A percentile compares a stretch with the other conserved stretches of the same genome.
phyloP scores from a whole-genome alignment of 37 sponge, comb jelly and placozoan species.

The Amphimedon queenslandica region DNA sequence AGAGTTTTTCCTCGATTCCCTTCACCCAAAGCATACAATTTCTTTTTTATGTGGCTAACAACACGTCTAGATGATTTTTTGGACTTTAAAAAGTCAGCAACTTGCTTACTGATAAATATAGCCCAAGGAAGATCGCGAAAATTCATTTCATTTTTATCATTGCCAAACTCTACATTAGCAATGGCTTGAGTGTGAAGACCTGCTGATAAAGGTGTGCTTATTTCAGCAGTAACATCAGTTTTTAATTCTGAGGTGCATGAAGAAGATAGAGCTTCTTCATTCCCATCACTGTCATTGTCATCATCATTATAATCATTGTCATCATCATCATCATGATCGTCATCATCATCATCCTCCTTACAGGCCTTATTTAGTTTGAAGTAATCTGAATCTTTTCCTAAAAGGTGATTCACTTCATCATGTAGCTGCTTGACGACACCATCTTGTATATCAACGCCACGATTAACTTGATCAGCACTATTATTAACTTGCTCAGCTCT shows the following conservation, averaged over 20 bases:
- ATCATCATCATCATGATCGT: background rate
- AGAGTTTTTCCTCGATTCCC: background rate
- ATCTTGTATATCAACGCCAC: no score
- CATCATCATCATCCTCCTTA: no score
- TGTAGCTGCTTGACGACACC: no score
- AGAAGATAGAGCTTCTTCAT: background rate
- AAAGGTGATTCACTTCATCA: no score
- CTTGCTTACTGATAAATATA: background rate
- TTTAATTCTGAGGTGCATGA: no score
- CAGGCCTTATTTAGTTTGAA: no score
- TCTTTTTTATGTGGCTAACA: background rate
- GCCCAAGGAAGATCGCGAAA: background rate
- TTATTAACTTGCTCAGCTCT: no score
- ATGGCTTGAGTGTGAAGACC: background rate
- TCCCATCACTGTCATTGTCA: background rate
- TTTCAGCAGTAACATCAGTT: background rate
- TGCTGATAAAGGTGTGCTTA: background rate
- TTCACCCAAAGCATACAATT: background rate
- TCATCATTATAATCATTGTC: background rate
- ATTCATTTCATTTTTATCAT: conserved; percentile 2
- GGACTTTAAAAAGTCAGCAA: background rate
- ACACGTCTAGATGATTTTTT: background rate
- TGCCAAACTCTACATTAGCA: background rate
- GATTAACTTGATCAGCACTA: no score
- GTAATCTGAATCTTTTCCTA: no score